These are phyloP conservation scores for Andrena haemorrhoa DNA, from an alignment of 2,888 invertebrate species.

Conservation along the genomic window DNA sequence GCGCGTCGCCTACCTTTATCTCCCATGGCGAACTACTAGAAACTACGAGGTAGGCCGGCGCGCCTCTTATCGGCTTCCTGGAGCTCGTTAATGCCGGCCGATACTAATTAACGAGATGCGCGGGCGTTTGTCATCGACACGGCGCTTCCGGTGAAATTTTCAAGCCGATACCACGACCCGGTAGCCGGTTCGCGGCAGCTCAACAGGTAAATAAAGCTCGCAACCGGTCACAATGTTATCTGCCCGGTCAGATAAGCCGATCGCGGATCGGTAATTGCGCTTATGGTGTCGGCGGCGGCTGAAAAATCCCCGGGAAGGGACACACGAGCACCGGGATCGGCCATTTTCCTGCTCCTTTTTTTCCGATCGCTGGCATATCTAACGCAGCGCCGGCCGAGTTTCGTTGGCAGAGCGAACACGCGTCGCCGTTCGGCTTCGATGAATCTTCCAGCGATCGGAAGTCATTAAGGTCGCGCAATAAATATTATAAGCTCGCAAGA, in stretches of 20 bases:
- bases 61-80: constrained; percentile 68
- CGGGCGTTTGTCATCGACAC: constrained; percentile 68
- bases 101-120: constrained; percentile 70
- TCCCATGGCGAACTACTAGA: constrained; percentile 60
- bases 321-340: background rate
- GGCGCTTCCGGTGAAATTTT: constrained; percentile 64
- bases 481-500: constrained; percentile 41
- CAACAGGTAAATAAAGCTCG: constrained; percentile 38
- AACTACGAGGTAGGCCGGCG: constrained; percentile 61
- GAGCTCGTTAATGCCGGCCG: constrained; percentile 68
- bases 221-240: constrained; percentile 41
- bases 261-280: constrained; percentile 56
- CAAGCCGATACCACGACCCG: constrained; percentile 28
- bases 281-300: background rate
- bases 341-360: constrained; percentile 8
- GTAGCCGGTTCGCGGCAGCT: constrained; percentile 36
- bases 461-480: constrained; percentile 47
- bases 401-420: background rate
- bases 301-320: constrained; percentile 20
- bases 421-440: constrained; percentile 20
- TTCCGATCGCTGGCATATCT: constrained; percentile 3
- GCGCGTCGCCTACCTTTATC: constrained; percentile 59
- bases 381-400: background rate
- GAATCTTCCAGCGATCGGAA: constrained; percentile 33
- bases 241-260: constrained; percentile 50